phyloP scores from a whole-genome alignment of 2,113 vertebrate genomes.

The Raja brachyura region DNA sequence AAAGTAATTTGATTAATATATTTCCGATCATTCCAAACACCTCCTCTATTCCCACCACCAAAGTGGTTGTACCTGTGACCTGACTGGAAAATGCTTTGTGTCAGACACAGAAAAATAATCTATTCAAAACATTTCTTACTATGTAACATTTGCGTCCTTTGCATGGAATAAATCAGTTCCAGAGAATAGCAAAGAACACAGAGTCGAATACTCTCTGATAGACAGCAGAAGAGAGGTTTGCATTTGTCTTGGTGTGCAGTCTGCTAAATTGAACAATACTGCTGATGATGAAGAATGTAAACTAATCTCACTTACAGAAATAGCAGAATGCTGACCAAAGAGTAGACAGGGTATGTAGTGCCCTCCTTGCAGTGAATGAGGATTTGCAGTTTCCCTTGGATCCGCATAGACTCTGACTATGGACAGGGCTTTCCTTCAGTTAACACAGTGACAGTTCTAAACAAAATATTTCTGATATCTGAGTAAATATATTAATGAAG shows the following conservation, averaged over 20 bases:
- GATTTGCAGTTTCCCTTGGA: background rate
- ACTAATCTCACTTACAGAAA: background rate
- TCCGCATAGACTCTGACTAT: background rate
- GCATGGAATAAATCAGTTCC: constrained; percentile 20
- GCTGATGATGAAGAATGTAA: background rate
- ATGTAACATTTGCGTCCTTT: background rate
- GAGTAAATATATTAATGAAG: background rate
- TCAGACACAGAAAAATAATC: constrained; percentile 2
- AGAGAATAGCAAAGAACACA: background rate
- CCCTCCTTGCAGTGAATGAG: background rate
- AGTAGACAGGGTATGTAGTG: background rate
- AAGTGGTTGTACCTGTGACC: constrained; percentile 11
- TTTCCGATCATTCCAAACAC: background rate
- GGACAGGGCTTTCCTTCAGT: background rate
- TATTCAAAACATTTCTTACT: constrained; percentile 7
- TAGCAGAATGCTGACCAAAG: background rate
- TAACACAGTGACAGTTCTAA: background rate
- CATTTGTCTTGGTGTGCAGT: background rate
- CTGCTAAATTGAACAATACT: background rate
- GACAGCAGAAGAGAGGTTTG: background rate
- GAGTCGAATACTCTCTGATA: background rate
- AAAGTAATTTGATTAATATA: background rate
- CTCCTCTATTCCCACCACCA: background rate
- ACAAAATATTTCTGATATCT: background rate
- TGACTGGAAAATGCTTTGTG: background rate